A percentile compares a stretch with the other conserved stretches of the same genome.
Conservation (phyloP, 2,113 vertebrate species). For the Neodontobutis hainanensis region DNA sequence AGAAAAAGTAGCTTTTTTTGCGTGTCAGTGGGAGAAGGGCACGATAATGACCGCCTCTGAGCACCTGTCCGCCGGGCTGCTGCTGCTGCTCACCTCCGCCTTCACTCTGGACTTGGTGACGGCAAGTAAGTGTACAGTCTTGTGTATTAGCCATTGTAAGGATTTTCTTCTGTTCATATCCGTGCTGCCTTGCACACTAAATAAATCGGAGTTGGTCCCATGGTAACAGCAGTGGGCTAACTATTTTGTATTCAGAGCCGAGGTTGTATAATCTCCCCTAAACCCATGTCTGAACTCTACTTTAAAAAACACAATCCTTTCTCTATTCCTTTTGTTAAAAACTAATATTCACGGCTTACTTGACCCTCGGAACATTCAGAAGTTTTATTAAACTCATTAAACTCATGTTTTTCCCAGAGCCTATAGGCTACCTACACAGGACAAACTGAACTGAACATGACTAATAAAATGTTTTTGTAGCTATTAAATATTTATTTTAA, state of each 20-base stretch:
- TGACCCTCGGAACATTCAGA: background rate
- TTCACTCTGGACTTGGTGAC: conserved; percentile 41
- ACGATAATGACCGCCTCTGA: conserved; percentile 46
- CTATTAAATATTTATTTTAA: no score
- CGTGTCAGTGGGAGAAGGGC: conserved; percentile 34
- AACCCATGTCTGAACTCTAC: background rate
- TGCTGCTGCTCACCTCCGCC: conserved; percentile 61
- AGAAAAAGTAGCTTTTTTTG: background rate
- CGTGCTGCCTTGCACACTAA: background rate
- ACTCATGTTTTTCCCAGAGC: no score
- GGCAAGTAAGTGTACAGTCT: conserved; percentile 56
- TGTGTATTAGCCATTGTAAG: background rate
- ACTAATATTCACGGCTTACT: conserved; percentile 1
- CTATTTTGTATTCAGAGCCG: background rate
- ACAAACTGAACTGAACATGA: no score
- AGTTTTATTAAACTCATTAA: background rate
- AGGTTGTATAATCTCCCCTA: background rate
- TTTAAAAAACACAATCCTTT: background rate
- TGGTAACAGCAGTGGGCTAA: background rate
- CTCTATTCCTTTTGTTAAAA: background rate
- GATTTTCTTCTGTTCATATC: background rate
- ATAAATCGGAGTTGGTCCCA: background rate
- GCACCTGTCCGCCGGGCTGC: conserved; percentile 54
- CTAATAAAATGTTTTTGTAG: no score
- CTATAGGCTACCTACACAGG: no score